Conservation (phyloP, 1,140 invertebrate species). For the Sinonovacula constricta region DNA sequence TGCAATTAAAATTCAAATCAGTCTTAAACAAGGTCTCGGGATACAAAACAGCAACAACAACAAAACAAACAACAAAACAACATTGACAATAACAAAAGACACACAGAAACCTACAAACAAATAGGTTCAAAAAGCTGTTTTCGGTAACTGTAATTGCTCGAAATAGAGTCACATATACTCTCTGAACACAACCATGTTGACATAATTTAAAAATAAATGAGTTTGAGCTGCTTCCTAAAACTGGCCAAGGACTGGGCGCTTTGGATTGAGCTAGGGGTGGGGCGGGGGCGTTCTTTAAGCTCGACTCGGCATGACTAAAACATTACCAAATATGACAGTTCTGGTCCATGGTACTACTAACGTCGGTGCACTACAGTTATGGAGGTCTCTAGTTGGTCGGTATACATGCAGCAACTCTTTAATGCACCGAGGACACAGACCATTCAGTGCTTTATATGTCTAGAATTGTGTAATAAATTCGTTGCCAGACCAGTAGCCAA, state of each 20-base stretch:
- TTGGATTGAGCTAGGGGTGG: slow-evolving; percentile 14
- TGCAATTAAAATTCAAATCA: not conserved
- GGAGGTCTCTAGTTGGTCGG: slow-evolving; percentile 20
- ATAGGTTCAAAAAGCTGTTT: not conserved
- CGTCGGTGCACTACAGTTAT: not conserved
- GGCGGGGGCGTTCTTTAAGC: slow-evolving; percentile 2
- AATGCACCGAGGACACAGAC: slow-evolving; percentile 8
- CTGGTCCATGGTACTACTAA: slow-evolving; percentile 11
- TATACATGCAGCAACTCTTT: slow-evolving; percentile 10
- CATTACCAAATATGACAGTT: slow-evolving; percentile 3
- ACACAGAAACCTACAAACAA: not conserved
- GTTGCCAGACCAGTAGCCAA: slow-evolving; percentile 11
- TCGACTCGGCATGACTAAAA: slow-evolving; percentile 14
- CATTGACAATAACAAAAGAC: not conserved
- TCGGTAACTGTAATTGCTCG: not conserved
- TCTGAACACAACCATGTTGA: no score
- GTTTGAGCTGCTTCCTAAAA: not conserved
- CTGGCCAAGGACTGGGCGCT: not conserved
- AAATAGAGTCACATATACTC: no score
- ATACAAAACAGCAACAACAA: not conserved
- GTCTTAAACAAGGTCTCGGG: slow-evolving; percentile 3
- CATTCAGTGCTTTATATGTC: slow-evolving; percentile 11
- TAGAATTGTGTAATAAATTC: slow-evolving; percentile 11
- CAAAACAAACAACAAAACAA: not conserved
- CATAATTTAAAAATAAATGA: slow-evolving; percentile 1